phyloP scores from a whole-genome alignment of 2,888 invertebrate genomes.

The Cerastis leucographa region DNA sequence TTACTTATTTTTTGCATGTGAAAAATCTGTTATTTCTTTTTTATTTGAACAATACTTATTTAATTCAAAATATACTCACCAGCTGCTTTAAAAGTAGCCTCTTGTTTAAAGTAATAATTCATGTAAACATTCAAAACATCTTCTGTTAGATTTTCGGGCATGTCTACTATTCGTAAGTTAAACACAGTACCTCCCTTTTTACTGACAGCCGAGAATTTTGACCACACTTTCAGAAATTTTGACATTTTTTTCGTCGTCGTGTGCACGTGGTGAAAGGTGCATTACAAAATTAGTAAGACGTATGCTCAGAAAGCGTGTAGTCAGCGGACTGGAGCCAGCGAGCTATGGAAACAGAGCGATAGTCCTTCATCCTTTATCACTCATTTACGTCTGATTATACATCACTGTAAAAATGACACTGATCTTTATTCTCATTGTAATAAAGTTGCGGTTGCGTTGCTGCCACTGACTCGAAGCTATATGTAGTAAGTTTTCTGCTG shows the following conservation, averaged over 20 bases:
- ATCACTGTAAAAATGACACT: too few species aligned
- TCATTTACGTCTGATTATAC: too few species aligned
- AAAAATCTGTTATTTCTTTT: background rate
- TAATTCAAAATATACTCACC: constrained; percentile 6
- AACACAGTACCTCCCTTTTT: background rate
- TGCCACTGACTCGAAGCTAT: too few species aligned
- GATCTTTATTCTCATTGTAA: too few species aligned
- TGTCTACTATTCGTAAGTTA: constrained; percentile 27
- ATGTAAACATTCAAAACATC: constrained; percentile 11
- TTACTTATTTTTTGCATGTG: too few species aligned
- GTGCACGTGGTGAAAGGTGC: background rate
- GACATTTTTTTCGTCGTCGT: background rate
- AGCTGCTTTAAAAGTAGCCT: constrained; percentile 26
- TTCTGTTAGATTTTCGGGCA: constrained; percentile 4
- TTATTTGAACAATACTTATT: background rate
- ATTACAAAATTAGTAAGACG: background rate
- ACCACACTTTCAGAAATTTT: constrained; percentile 22
- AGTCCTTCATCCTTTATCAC: too few species aligned
- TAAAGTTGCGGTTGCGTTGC: too few species aligned
- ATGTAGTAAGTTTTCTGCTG: background rate
- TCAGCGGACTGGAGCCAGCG: background rate
- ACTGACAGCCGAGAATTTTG: background rate
- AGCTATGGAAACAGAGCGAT: background rate
- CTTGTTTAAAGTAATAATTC: constrained; percentile 13
- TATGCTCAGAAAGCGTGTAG: background rate